Evolutionary conservation across 2,797 vertebrate species (phyloP).

Genomic region (Muscicapa striata): DNA sequence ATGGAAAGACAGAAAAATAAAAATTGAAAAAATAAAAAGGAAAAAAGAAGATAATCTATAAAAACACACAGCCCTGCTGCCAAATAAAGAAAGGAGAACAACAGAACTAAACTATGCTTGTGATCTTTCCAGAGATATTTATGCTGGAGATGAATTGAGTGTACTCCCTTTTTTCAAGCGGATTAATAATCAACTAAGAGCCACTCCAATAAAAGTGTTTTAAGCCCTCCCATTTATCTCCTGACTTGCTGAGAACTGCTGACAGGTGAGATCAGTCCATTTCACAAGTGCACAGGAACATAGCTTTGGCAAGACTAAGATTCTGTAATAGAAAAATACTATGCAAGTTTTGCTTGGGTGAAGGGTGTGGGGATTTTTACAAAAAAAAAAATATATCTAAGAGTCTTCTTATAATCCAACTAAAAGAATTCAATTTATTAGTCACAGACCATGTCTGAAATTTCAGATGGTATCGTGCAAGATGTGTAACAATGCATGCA

Average conservation of each 20-base stretch:
- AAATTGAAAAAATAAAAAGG: not conserved
- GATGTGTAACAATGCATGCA: not conserved
- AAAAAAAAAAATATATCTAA: not conserved
- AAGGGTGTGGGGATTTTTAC: not conserved
- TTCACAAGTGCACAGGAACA: conserved; percentile 27
- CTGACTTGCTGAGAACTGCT: conserved; percentile 48
- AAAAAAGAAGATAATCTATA: not conserved
- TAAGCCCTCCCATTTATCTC: conserved; percentile 44
- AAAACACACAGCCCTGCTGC: not conserved
- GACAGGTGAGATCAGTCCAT: conserved; percentile 51
- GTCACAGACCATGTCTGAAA: not conserved
- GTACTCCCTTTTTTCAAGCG: conserved; percentile 11
- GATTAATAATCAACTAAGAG: conserved; percentile 42
- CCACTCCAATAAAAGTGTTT: conserved; percentile 36
- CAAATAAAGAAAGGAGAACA: not conserved
- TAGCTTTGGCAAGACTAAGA: conserved; percentile 4
- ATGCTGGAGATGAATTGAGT: not conserved
- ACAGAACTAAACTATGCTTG: not conserved
- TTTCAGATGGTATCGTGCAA: not conserved
- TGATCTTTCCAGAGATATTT: conserved; percentile 6
- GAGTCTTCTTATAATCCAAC: not conserved
- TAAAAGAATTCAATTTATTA: conserved; percentile 4
- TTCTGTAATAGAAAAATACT: conserved; percentile 3
- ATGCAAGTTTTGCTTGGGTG: not conserved
- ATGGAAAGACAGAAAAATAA: not conserved